These are phyloP conservation scores for Catalaphyllia jardinei DNA, from an alignment of 64 coral and sea anemone species.

Conservation along the genomic window DNA sequence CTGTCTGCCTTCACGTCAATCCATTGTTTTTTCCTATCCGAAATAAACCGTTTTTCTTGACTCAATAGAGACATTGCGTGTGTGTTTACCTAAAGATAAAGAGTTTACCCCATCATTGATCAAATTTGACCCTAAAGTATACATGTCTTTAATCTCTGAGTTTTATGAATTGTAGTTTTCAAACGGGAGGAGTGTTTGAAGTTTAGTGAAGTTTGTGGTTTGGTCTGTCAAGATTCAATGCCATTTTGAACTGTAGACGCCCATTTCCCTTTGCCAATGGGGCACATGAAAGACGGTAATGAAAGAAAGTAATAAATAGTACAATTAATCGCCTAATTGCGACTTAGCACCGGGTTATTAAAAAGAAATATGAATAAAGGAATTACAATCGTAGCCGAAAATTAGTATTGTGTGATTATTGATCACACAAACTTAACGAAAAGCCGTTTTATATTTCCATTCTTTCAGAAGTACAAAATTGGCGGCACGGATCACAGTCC, in stretches of 20 bases:
- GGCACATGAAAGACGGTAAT: neutral
- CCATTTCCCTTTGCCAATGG: neutral
- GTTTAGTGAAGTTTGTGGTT: neutral
- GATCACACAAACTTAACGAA: conserved; percentile 25
- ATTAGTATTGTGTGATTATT: conserved; percentile 25
- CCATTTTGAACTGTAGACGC: neutral
- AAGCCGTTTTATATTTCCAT: conserved; percentile 12
- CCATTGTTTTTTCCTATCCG: neutral
- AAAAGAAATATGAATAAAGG: conserved; percentile 31
- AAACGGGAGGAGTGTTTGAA: neutral
- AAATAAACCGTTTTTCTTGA: neutral
- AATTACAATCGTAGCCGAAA: conserved; percentile 36
- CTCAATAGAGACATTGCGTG: neutral
- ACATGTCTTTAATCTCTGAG: neutral
- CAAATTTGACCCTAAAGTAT: neutral
- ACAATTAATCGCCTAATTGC: conserved; percentile 38
- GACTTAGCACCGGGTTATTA: conserved; percentile 33
- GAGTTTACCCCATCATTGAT: neutral
- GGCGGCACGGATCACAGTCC: conserved; percentile 8
- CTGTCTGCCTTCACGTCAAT: neutral
- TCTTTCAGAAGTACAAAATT: conserved; percentile 46
- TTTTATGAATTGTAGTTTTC: neutral
- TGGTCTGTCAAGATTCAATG: conserved; percentile 35
- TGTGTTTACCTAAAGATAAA: neutral
- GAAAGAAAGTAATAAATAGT: conserved; percentile 28